phyloP scores from a whole-genome alignment of 2,888 invertebrate species.

The Parnassius mnemosyne region DNA sequence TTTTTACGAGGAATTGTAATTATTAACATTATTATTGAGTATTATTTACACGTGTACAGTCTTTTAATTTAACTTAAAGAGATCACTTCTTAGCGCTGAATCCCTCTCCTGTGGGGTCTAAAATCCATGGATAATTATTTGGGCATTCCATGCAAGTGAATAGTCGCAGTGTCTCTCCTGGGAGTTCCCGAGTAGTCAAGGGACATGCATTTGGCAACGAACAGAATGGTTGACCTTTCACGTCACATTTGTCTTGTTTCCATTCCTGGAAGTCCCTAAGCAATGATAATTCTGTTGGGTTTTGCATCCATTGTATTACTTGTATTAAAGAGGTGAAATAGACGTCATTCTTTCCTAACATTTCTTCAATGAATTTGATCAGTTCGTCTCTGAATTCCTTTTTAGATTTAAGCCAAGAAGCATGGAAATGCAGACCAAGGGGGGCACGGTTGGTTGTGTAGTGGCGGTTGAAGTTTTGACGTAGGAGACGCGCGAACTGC shows the following conservation, averaged over 20 bases:
- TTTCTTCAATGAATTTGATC: constrained; percentile 95
- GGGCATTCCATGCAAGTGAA: constrained; percentile 98
- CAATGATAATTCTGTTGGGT: constrained; percentile 92
- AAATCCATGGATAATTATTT: constrained; percentile 96
- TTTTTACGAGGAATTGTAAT: constrained; percentile 44
- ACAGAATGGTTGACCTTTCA: constrained; percentile 96
- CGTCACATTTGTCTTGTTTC: constrained; percentile 95
- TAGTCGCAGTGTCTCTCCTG: constrained; percentile 94
- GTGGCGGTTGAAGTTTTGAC: constrained; percentile 97
- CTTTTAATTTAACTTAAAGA: constrained; percentile 72
- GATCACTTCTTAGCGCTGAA: constrained; percentile 90
- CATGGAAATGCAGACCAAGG: constrained; percentile 95
- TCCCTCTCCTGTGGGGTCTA: constrained; percentile 96
- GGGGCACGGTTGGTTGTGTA: constrained; percentile 96
- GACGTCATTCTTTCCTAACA: constrained; percentile 92
- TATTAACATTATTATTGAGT: constrained; percentile 77
- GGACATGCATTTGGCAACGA: constrained; percentile 95
- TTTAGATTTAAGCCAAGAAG: constrained; percentile 96
- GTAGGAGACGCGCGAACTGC: constrained; percentile 92
- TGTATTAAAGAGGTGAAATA: constrained; percentile 95
- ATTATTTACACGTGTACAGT: constrained; percentile 81
- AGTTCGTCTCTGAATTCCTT: constrained; percentile 95
- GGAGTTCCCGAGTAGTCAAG: constrained; percentile 92
- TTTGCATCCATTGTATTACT: constrained; percentile 98
- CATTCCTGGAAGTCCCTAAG: constrained; percentile 96